A percentile compares a stretch with the other conserved stretches of the same genome.
phyloP scores from a whole-genome alignment of 2,888 invertebrate genomes.

The Thecophora atra region DNA sequence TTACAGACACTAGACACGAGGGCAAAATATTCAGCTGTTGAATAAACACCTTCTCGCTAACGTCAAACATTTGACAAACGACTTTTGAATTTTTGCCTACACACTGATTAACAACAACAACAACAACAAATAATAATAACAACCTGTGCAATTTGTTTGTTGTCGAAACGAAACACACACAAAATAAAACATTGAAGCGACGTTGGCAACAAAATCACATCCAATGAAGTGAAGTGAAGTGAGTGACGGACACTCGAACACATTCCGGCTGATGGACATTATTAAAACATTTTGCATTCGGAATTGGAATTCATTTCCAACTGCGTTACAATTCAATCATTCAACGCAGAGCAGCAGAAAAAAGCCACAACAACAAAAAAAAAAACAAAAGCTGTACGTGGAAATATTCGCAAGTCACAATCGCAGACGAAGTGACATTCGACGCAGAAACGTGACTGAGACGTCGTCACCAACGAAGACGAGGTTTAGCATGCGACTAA shows the following conservation, averaged over 20 bases:
- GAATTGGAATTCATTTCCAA: not conserved
- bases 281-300: not conserved
- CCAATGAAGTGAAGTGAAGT: no score
- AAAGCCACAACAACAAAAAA: not conserved
- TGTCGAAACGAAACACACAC: not conserved
- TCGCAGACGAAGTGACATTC: not conserved
- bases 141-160: no score
- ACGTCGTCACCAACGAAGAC: not conserved
- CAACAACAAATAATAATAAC: not conserved
- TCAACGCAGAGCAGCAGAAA: not conserved
- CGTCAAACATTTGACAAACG: not conserved
- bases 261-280: no score
- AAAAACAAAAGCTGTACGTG: not conserved
- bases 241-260: not conserved
- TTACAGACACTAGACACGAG: no score
- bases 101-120: constrained; percentile 7
- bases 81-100: not conserved
- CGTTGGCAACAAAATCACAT: not conserved
- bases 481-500: no score
- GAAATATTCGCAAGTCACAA: not conserved
- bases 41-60: not conserved
- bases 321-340: no score
- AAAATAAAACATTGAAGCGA: not conserved
- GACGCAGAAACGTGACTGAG: constrained; percentile 8
- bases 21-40: no score